Conservation (phyloP, 2,797 vertebrate species). For the Liparis tanakae region DNA sequence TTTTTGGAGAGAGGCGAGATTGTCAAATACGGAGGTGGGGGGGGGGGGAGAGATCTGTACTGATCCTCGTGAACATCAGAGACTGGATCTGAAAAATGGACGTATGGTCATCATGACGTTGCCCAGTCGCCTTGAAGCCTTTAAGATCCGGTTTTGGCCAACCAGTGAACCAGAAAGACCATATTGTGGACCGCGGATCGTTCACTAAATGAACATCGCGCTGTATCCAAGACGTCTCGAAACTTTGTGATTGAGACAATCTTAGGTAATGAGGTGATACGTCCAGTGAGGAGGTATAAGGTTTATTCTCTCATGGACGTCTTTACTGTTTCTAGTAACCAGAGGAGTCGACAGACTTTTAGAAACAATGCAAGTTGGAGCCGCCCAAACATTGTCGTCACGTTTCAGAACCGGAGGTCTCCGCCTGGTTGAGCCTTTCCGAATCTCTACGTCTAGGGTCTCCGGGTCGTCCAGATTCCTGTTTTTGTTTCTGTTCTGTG, state of each 20-base stretch:
- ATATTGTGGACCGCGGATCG: too few species aligned
- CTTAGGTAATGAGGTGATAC: background rate
- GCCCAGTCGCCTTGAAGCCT: background rate
- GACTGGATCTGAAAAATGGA: too few species aligned
- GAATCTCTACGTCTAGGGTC: background rate
- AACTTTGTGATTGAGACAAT: too few species aligned
- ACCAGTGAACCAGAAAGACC: background rate
- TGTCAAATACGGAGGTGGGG: too few species aligned
- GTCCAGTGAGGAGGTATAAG: background rate
- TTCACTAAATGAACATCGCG: too few species aligned
- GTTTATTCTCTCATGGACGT: background rate
- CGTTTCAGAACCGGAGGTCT: too few species aligned
- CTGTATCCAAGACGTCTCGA: too few species aligned
- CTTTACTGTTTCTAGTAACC: background rate
- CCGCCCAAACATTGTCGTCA: too few species aligned
- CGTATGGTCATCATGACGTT: too few species aligned
- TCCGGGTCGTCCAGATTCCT: background rate
- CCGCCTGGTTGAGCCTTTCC: background rate
- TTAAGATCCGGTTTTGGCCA: background rate
- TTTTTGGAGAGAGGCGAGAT: slow-evolving; percentile 23
- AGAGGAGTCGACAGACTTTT: background rate
- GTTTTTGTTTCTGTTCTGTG: background rate
- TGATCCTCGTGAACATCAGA: background rate
- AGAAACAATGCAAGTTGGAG: too few species aligned
- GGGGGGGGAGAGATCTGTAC: too few species aligned